Evolutionary conservation across 2,888 invertebrate genomes (phyloP), one percentile per base, ranked within the genome.

Genomic region (Seira musarum): DNA sequence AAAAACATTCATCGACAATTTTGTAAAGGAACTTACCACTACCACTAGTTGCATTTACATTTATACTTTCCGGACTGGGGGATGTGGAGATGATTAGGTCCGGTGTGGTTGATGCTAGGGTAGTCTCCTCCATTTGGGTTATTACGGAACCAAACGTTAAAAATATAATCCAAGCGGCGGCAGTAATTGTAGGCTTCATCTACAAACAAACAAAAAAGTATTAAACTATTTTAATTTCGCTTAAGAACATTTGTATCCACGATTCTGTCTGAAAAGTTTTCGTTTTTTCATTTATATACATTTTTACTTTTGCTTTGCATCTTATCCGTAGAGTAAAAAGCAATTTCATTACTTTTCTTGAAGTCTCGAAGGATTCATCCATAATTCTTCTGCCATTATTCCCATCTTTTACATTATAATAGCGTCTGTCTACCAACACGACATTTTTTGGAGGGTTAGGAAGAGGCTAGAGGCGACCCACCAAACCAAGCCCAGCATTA

Each of bases 21-120:
- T n/a, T n/a, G n/a, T n/a, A n/a, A n/a, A n/a, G n/a, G n/a, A n/a
- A n/a, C n/a, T 25, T 53, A n/a, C 46, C 79, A 84, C 82, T 79
- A 85, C 85, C 78, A 69, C 80, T 83, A 60, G 85, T 85, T 67
- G 85, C 83, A 69, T 84, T 85, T 61, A 35, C 83, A 69, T 84
- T 85, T 61, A 46, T 81, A 35, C 30, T 73, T 76, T 83, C 83
- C n/a, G n/a, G n/a, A n/a, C n/a, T n/a, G 15, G 78, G 78, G 3
- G 77, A 66, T 15, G 25, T 71, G 30, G 65, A 66, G 17, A 22
- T 66, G 35, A 65, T 69, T 61, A 60, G 63, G 21, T 72, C 72
- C 30, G 72, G 35, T n/a, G n/a, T n/a, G n/a, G n/a, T n/a, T n/a
- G n/a, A n/a, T n/a, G n/a, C n/a, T 49, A 71, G 78, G 25, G 78